These are phyloP conservation scores for Calliscelio sp. DNA, from an alignment of 2,888 invertebrate genomes.

Conservation along the genomic window DNA sequence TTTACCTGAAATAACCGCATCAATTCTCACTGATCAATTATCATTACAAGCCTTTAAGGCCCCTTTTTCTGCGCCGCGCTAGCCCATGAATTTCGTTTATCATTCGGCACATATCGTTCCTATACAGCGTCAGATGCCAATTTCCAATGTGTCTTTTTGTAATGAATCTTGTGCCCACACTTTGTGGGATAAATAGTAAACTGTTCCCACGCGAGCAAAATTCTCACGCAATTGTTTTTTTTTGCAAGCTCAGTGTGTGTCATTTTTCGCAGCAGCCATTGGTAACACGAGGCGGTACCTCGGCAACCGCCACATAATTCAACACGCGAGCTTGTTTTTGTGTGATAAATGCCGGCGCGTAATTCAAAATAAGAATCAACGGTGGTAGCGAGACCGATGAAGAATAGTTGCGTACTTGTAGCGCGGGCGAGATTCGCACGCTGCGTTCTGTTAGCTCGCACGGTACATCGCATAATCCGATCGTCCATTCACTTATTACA, in stretches of 20 bases:
- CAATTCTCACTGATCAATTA: slow-evolving; percentile 33
- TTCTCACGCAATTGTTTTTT: slow-evolving; percentile 35
- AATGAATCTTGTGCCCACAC: too few relatives aligned
- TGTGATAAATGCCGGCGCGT: slow-evolving; percentile 71
- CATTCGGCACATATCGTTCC: too few relatives aligned
- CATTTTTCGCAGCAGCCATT: slow-evolving; percentile 11
- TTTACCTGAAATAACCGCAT: slow-evolving; percentile 32
- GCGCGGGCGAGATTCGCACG: slow-evolving; percentile 44
- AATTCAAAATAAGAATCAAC: slow-evolving; percentile 69
- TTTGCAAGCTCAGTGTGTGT: neutral
- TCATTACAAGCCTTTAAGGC: slow-evolving; percentile 10
- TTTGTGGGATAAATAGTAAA: neutral
- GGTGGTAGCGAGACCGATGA: slow-evolving; percentile 42
- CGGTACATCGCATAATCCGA: slow-evolving; percentile 42
- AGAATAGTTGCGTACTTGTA: slow-evolving; percentile 34
- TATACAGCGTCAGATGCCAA: too few relatives aligned
- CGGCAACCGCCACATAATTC: slow-evolving; percentile 68
- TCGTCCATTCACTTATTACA: slow-evolving; percentile 36
- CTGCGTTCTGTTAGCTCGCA: slow-evolving; percentile 33
- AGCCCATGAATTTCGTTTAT: too few relatives aligned
- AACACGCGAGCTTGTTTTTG: slow-evolving; percentile 70
- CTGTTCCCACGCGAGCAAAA: slow-evolving; percentile 1
- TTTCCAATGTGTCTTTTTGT: too few relatives aligned
- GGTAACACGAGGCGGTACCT: slow-evolving; percentile 9
- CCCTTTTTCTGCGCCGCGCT: too few relatives aligned